Base-by-base conservation (phyloP, 2,113 vertebrate species). In the Ceyx cyanopectus region DNA sequence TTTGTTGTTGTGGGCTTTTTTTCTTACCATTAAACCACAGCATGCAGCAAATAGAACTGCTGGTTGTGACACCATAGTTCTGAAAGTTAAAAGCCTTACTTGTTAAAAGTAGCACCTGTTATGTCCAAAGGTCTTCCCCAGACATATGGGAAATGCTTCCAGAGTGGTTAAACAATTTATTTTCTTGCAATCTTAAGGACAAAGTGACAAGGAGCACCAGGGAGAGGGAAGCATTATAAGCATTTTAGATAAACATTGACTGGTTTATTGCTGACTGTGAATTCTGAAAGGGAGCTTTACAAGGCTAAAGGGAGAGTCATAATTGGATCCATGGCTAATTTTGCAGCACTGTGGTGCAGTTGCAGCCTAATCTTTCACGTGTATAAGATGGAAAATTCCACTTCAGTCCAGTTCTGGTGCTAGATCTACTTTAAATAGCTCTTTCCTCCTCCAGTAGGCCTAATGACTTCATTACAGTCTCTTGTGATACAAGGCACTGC, bases 341-440 rank as follows among this genome's bases (percentile, higher is more conserved):
- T 76, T 75, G 68, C 56, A 94, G 53, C 57, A 90, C 48, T 2
- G 10, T 81, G 60, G 60, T 1, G 2, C 67, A 76, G 79, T 53
- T 24, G 7, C 65, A 78, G 56, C 43, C 53, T 83, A 12, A 85
- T 91, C 65, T 83, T 69, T 90, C 48, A 19, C 30, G 53, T 7
- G 21, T 26, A 75, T 78, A 68, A 91, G 90, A 91, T 61, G 82
- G 82, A 95, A 94, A 94, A 93, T 96, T 96, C 90, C 93, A 84
- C 48, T 93, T 88, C 89, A 82, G 87, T 78, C 67, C 74, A 32
- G 6, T 93, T 95, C 81, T 92, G 67, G 32, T 87, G 81, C 50
- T 78, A 81, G 63, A 74, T 45, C 61, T 88, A 48, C 88, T 92
- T 85, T 84, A 90, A 92, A 88, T 70, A 90, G n/a, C 48, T 81